Percentiles rank a stretch among this genome's conserved stretches.
These are phyloP conservation scores for Ectropis grisescens DNA, from an alignment of 1,140 invertebrate species.

Conservation along the genomic window DNA sequence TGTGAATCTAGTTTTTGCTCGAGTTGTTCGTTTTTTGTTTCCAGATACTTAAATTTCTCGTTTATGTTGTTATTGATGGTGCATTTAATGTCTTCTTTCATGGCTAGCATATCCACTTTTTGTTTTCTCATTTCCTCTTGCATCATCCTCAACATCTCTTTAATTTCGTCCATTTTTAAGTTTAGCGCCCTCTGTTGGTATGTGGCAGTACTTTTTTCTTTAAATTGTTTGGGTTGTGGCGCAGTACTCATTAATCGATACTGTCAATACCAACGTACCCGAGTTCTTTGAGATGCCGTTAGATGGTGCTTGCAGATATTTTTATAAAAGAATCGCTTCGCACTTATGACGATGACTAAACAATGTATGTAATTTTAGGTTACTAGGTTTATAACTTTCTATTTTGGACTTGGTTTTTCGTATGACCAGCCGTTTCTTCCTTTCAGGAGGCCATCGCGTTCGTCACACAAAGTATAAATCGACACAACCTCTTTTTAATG, in stretches of 20 bases:
- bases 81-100: conserved; percentile 18
- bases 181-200: conserved; percentile 8
- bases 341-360: background rate
- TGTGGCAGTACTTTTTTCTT: background rate
- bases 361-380: background rate
- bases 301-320: background rate
- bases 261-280: background rate
- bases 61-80: conserved; percentile 17
- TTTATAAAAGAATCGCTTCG: background rate
- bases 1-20: conserved; percentile 15
- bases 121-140: conserved; percentile 15
- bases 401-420: background rate
- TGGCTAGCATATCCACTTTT: conserved; percentile 15
- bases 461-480: background rate
- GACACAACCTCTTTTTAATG: background rate
- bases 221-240: background rate
- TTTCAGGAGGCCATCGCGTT: background rate
- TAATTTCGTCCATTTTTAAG: conserved; percentile 18
- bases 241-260: background rate
- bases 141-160: conserved; percentile 14
- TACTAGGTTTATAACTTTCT: background rate
- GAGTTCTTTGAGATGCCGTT: background rate
- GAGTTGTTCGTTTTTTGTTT: conserved; percentile 12
- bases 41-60: conserved; percentile 15
- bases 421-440: background rate